phyloP scores from a whole-genome alignment of 2,888 invertebrate species.

The Galeruca laticollis region DNA sequence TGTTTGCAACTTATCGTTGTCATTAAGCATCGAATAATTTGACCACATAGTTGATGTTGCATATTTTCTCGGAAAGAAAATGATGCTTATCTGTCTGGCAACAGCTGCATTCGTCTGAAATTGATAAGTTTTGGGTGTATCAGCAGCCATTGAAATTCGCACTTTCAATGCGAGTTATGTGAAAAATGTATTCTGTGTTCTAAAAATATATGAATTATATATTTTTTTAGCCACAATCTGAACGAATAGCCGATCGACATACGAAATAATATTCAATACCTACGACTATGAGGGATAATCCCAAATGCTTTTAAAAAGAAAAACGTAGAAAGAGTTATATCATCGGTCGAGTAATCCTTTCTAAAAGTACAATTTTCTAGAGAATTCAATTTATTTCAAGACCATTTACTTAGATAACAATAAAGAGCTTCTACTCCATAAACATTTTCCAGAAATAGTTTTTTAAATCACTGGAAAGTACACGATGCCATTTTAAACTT shows the following conservation, averaged over 20 bases:
- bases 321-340: constrained; percentile 35
- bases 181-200: no score
- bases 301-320: constrained; percentile 31
- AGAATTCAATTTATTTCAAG: constrained; percentile 41
- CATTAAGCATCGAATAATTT: no score
- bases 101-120: no score
- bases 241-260: constrained; percentile 13
- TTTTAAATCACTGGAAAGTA: constrained; percentile 15
- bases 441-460: constrained; percentile 7
- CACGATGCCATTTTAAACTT: background rate
- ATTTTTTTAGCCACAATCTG: background rate
- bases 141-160: no score
- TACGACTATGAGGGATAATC: constrained; percentile 37
- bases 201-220: no score
- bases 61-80: no score
- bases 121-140: no score
- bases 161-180: no score
- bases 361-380: constrained; percentile 36
- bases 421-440: constrained; percentile 25
- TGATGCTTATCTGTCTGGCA: no score
- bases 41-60: no score
- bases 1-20: no score
- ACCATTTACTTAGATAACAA: constrained; percentile 33
- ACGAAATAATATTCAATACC: constrained; percentile 37
- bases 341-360: constrained; percentile 43